Evolutionary conservation across 1,140 invertebrate genomes (phyloP), one percentile per base, ranked within the genome.

Genomic region (Papilio glaucus): DNA sequence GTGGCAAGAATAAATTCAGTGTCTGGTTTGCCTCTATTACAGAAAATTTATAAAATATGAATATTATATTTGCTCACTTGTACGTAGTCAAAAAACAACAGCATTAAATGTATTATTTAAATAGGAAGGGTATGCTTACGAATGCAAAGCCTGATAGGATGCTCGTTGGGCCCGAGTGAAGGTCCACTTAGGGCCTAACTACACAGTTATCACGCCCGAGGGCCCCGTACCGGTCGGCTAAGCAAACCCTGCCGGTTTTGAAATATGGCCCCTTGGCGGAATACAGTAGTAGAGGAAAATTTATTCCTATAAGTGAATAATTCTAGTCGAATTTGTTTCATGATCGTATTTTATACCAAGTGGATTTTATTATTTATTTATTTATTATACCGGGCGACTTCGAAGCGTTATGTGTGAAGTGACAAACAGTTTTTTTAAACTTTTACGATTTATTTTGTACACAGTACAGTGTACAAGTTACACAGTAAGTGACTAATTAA

Each of bases 111-210:
- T 37, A 39, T 39, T 65, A 65, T 65, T 65, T 39, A 65, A 41
- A 65, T 65, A n/a, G 33, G 12, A 41, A 65, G 62, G 62, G 15
- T 65, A 24, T 39, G 62, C 39, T 65, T 65, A 39, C 37, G 29
- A 39, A 65, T 65, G 29, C 62, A 65, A 39, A 39, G 37, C 37
- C 62, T 65, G 62, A 65, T 65, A 65, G 62, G 62, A 65, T 65
- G 10, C 62, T 65, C 37, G 62, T 37, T 12, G 60, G 26, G 9
- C 62, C 61, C n/a, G 13, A 65, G 45, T 8, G 15, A 65, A 65
- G 62, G 37, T 65, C 62, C 62, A 65, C 62, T 65, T 65, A 65
- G 62, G 62, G 37, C 33, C 62, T 65, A 39, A 65, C 37, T 65
- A 39, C 37, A 41, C 62, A 13, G 29, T 65, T 65, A 65, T 65